Percentiles rank a stretch among this genome's conserved stretches.
Evolutionary conservation across 2,797 vertebrate genomes (phyloP).

Genomic region (Epinephelus awoara): DNA sequence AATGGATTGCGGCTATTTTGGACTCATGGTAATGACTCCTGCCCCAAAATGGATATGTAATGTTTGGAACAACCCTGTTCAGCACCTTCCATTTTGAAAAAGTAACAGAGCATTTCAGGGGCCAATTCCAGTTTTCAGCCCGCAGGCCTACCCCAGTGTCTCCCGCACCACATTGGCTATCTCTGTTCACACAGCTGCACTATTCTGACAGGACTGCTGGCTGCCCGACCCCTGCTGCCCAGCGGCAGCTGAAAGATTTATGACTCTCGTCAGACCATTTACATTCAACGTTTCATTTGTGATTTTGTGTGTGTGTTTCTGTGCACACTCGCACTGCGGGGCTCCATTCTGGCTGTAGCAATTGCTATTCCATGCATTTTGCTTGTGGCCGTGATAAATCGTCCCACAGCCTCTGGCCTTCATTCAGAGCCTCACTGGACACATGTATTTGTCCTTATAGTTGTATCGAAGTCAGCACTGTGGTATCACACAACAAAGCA

Average conservation of each 20-base stretch:
- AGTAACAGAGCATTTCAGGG: conserved; percentile 50
- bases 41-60: conserved; percentile 5
- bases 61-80: conserved; percentile 36
- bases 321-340: conserved; percentile 37
- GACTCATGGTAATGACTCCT: conserved; percentile 18
- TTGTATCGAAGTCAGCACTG: conserved; percentile 40
- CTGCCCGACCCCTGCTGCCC: conserved; percentile 65
- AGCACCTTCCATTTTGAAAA: conserved; percentile 52
- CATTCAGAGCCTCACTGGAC: conserved; percentile 42
- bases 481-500: conserved; percentile 25
- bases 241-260: conserved; percentile 70
- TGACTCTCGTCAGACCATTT: conserved; percentile 70
- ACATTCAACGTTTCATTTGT: conserved; percentile 68
- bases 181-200: conserved; percentile 68
- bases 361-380: conserved; percentile 57
- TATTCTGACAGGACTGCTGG: conserved; percentile 59
- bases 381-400: conserved; percentile 75
- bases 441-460: conserved; percentile 35
- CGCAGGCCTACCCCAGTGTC: conserved; percentile 35
- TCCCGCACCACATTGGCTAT: conserved; percentile 51
- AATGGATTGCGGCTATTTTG: conserved; percentile 45
- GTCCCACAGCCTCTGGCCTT: conserved; percentile 63
- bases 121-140: conserved; percentile 59
- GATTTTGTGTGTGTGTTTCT: conserved; percentile 39
- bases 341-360: conserved; percentile 44